Base-by-base conservation (phyloP, 2,113 vertebrate species). In the Cardinalis cardinalis region DNA sequence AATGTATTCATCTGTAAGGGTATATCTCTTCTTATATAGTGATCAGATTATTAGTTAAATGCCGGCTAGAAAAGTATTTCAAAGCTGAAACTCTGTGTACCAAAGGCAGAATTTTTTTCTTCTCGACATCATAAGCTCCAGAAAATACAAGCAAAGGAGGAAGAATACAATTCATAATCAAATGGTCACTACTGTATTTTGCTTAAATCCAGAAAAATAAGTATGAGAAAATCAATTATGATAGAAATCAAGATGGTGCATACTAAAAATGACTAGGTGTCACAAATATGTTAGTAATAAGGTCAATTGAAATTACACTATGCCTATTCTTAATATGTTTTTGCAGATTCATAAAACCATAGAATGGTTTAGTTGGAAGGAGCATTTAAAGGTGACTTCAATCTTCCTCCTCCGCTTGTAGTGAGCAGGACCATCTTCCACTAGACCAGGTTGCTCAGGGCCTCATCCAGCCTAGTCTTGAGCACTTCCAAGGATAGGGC, bases 361-460 rank as follows among this genome's bases (percentile, higher is more conserved):
- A n/a, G 16, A 75, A 41, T 36, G 5, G 11, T 44, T 70, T n/a
- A 4, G 4, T 41, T 73, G 28, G 44, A 69, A 78, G 10, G 7
- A 44, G 40, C 28, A 7, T 38, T 51, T 55, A 41, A 51, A 60
- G 4, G 10, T n/a, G 4, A 40, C 36, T 55, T 13, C 60, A 65
- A 32, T 41, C 32, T 40, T 69, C 7, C 6, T 18, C 1, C 2
- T 23, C 11, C 2, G 2, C 11, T 12, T 76, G 43, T 41, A 26
- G 9, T 46, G 4, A 6, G 10, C 17, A 63, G 48, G 31, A 6
- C 18, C 19, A 18, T 11, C 28, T 59, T 52, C 15, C 16, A 25
- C 9, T 31, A 24, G 7, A 52, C 20, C 19, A 66, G 19, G 10
- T 58, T 24, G 8, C n/a, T 41, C 25, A 49, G 13, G 24, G 9